Percentiles rank a stretch among this genome's conserved stretches.
phyloP scores from a whole-genome alignment of 1,140 invertebrate genomes.

The Drosophila murphyi region DNA sequence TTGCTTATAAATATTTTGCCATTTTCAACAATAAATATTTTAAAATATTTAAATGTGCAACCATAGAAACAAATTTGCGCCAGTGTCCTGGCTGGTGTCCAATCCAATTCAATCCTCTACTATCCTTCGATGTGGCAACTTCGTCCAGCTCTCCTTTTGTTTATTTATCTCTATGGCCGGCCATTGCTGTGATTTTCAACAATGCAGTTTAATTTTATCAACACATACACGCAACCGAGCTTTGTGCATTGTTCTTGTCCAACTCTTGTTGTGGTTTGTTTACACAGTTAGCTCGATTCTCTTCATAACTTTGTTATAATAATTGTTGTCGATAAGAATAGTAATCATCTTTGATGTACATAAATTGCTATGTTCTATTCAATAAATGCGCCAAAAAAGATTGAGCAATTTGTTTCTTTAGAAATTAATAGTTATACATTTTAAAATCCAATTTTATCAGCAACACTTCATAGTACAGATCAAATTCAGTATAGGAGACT shows the following conservation, averaged over 20 bases:
- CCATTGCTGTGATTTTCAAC: conserved; percentile 75
- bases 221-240: conserved; percentile 43
- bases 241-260: conserved; percentile 30
- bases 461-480: no score
- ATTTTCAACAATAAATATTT: conserved; percentile 78
- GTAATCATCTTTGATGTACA: conserved; percentile 16
- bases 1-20: conserved; percentile 69
- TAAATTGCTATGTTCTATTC: conserved; percentile 13
- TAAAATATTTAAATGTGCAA: conserved; percentile 73
- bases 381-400: conserved; percentile 9
- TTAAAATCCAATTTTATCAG: no score
- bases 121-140: not conserved
- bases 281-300: conserved; percentile 47
- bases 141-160: conserved; percentile 26
- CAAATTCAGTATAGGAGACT: no score
- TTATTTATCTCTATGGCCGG: conserved; percentile 71
- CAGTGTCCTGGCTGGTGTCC: conserved; percentile 1
- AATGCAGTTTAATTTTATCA: conserved; percentile 74
- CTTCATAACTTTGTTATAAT: conserved; percentile 61
- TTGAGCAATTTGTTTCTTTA: conserved; percentile 9
- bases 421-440: not conserved
- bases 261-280: conserved; percentile 26
- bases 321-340: conserved; percentile 8
- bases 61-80: conserved; percentile 53
- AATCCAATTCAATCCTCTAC: not conserved